These are phyloP conservation scores for Pyrgus malvae DNA, from an alignment of 2,888 invertebrate genomes.

Conservation along the genomic window DNA sequence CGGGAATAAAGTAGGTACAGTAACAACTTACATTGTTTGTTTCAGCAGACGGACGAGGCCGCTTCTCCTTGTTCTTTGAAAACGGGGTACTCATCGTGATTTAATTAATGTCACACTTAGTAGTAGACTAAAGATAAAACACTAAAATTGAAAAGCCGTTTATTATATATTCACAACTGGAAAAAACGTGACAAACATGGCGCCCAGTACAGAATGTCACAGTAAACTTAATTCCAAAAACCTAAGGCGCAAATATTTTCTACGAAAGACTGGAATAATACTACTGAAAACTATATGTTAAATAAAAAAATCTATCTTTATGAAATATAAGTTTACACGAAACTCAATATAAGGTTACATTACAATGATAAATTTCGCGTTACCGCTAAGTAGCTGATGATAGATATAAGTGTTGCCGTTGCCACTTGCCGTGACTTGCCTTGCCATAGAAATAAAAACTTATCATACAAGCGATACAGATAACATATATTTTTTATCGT, in stretches of 20 bases:
- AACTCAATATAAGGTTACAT: too few relatives aligned
- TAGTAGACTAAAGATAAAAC: slow-evolving; percentile 32
- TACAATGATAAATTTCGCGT: too few relatives aligned
- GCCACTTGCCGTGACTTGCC: too few relatives aligned
- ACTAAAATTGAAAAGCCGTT: slow-evolving; percentile 43
- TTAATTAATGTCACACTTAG: slow-evolving; percentile 27
- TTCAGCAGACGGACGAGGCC: slow-evolving; percentile 49
- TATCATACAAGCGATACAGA: too few relatives aligned
- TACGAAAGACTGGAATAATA: background rate
- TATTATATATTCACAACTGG: slow-evolving; percentile 59
- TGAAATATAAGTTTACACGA: background rate
- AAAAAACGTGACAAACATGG: slow-evolving; percentile 80
- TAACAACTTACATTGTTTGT: slow-evolving; percentile 61
- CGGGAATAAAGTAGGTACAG: slow-evolving; percentile 49
- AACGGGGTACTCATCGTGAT: slow-evolving; percentile 56
- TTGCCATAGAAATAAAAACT: too few relatives aligned
- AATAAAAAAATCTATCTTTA: background rate
- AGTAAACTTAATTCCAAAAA: slow-evolving; percentile 33
- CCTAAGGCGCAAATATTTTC: background rate
- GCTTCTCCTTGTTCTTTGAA: slow-evolving; percentile 56
- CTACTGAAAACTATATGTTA: background rate
- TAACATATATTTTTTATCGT: too few relatives aligned
- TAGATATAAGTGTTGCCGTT: too few relatives aligned
- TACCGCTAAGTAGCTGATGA: too few relatives aligned
- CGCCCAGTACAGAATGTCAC: slow-evolving; percentile 56